Conservation (phyloP, 2,888 invertebrate species). For the Cyclophora albipunctata region DNA sequence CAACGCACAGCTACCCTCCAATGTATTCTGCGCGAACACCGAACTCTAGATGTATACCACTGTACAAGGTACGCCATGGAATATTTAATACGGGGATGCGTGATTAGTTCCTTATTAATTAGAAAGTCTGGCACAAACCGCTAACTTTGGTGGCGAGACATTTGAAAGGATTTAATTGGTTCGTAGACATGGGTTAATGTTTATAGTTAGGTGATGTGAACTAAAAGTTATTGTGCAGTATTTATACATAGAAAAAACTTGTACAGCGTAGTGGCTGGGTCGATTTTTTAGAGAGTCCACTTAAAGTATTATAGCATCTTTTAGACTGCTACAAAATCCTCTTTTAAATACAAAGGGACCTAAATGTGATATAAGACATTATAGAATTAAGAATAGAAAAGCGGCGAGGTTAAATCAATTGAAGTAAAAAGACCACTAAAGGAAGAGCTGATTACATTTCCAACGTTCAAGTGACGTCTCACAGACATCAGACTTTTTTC, state of each 20-base stretch:
- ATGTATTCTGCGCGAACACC: slow-evolving; percentile 4
- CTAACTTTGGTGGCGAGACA: slow-evolving; percentile 4
- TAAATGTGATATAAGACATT: too few relatives aligned
- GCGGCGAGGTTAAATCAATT: slow-evolving; percentile 11
- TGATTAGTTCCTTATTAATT: slow-evolving; percentile 42
- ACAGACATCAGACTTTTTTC: slow-evolving; percentile 40
- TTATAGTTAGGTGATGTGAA: not conserved
- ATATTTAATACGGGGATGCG: slow-evolving; percentile 35
- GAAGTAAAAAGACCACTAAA: slow-evolving; percentile 20
- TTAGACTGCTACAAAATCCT: too few relatives aligned
- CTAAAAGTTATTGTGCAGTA: too few relatives aligned
- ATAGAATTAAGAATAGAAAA: not conserved
- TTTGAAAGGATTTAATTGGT: not conserved
- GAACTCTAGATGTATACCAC: too few relatives aligned
- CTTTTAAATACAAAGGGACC: too few relatives aligned
- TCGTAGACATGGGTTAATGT: not conserved
- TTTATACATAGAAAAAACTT: too few relatives aligned
- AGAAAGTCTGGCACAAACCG: slow-evolving; percentile 19
- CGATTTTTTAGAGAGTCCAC: too few relatives aligned
- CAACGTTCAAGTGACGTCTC: slow-evolving; percentile 24
- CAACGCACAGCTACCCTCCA: slow-evolving; percentile 22
- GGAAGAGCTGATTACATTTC: slow-evolving; percentile 38
- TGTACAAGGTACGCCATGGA: slow-evolving; percentile 8
- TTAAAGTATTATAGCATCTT: too few relatives aligned
- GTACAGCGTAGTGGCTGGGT: too few relatives aligned